These are phyloP conservation scores for Lichenostomus cassidix DNA, from an alignment of 2,113 vertebrate genomes.

Conservation along the genomic window DNA sequence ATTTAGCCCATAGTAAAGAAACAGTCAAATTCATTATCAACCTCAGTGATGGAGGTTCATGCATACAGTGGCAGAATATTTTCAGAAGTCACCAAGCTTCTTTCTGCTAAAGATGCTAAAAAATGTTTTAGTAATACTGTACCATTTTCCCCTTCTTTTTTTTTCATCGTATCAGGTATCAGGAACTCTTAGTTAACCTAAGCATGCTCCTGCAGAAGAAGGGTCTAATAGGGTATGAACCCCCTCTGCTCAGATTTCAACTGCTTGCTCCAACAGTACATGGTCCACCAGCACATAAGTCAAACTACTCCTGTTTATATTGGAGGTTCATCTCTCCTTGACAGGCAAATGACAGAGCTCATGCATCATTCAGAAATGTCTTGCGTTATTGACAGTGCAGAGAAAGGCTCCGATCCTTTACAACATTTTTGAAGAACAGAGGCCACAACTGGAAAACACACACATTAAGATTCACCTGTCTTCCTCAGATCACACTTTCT, in stretches of 20 bases:
- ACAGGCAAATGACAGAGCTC: neutral
- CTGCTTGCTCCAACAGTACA: neutral
- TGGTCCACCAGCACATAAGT: neutral
- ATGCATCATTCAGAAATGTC: neutral
- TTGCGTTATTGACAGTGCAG: neutral
- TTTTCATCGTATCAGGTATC: neutral
- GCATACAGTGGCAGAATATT: neutral
- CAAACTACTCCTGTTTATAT: neutral
- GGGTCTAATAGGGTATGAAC: neutral
- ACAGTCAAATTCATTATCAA: constrained; percentile 12
- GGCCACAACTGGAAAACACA: neutral
- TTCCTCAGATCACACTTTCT: neutral
- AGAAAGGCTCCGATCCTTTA: neutral
- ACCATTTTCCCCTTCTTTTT: neutral
- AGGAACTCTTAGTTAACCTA: neutral
- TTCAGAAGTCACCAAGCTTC: neutral
- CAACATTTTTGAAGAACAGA: neutral
- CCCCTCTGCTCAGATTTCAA: neutral
- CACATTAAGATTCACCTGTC: neutral
- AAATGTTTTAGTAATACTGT: neutral
- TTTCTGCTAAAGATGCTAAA: neutral
- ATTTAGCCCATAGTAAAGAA: constrained; percentile 54
- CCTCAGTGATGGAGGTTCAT: neutral
- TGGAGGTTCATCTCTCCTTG: neutral
- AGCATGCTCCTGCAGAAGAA: neutral